A percentile compares a stretch with the other conserved stretches of the same genome.
phyloP scores from a whole-genome alignment of 2,888 invertebrate genomes.

The Arctia plantaginis region DNA sequence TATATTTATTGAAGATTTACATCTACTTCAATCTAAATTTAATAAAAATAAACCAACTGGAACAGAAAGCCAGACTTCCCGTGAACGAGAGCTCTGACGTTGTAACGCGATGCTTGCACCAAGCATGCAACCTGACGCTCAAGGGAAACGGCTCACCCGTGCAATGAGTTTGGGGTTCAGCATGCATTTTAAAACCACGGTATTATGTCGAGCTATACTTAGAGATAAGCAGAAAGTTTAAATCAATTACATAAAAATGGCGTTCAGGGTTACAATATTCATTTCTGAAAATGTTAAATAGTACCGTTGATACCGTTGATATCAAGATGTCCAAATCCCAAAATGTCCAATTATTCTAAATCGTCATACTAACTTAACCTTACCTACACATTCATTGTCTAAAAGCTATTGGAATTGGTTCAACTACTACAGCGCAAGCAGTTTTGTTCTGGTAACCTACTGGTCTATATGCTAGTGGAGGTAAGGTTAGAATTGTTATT shows the following conservation, averaged over 20 bases:
- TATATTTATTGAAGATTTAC: not conserved
- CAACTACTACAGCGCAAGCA: too few relatives aligned
- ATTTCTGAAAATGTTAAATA: not conserved
- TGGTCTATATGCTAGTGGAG: too few relatives aligned
- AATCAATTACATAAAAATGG: not conserved
- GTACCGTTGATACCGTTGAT: too few relatives aligned
- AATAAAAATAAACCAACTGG: not conserved
- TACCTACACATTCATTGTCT: too few relatives aligned
- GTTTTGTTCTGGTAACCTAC: too few relatives aligned
- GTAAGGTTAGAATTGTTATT: too few relatives aligned
- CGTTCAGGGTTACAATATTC: not conserved
- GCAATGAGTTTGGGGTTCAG: conserved; percentile 4
- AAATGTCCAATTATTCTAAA: not conserved
- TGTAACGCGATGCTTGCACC: conserved; percentile 58
- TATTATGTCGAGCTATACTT: not conserved
- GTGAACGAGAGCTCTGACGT: conserved; percentile 41
- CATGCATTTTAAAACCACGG: not conserved
- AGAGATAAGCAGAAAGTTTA: not conserved
- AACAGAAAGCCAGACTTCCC: conserved; percentile 25
- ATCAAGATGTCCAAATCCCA: too few relatives aligned
- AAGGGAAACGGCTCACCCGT: conserved; percentile 50
- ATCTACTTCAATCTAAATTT: not conserved
- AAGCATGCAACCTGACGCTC: conserved; percentile 55
- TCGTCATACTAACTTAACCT: not conserved
- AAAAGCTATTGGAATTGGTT: too few relatives aligned